These are phyloP conservation scores for Habroteleia sp. DNA, from an alignment of 2,888 invertebrate species.

Conservation along the genomic window DNA sequence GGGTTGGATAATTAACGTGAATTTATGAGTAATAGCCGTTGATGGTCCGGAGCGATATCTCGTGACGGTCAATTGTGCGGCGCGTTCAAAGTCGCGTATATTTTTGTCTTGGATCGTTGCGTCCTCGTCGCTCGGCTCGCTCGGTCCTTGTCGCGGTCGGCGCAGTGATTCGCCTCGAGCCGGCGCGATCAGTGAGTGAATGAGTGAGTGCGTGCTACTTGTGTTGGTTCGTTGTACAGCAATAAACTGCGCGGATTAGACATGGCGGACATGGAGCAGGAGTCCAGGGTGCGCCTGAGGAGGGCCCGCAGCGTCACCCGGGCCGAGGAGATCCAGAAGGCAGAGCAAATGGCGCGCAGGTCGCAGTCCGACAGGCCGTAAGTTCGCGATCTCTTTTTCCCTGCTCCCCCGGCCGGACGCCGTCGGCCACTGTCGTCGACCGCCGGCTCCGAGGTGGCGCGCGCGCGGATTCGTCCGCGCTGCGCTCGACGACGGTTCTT, in stretches of 20 bases:
- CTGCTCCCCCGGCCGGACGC: too few relatives aligned
- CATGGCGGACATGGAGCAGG: constrained; percentile 77
- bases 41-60: neutral
- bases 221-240: constrained; percentile 7
- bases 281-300: constrained; percentile 83
- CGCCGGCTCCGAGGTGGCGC: too few relatives aligned
- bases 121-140: neutral
- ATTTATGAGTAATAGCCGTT: constrained; percentile 9
- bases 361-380: constrained; percentile 94
- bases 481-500: too few relatives aligned
- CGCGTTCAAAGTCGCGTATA: constrained; percentile 7
- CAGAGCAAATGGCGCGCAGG: constrained; percentile 89
- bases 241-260: constrained; percentile 11
- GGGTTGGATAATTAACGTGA: constrained; percentile 10
- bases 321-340: constrained; percentile 92
- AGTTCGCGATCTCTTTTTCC: constrained; percentile 82
- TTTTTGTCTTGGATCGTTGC: too few relatives aligned
- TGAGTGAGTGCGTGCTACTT: constrained; percentile 49
- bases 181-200: constrained; percentile 46
- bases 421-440: too few relatives aligned
- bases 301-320: constrained; percentile 93
- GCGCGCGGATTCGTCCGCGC: too few relatives aligned
- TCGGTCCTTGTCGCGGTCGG: constrained; percentile 15
- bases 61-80: neutral
- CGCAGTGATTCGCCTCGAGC: constrained; percentile 6